A percentile compares a stretch with the other conserved stretches of the same genome.
These are phyloP conservation scores for Malurus melanocephalus DNA, from an alignment of 2,113 vertebrate genomes.

Conservation along the genomic window DNA sequence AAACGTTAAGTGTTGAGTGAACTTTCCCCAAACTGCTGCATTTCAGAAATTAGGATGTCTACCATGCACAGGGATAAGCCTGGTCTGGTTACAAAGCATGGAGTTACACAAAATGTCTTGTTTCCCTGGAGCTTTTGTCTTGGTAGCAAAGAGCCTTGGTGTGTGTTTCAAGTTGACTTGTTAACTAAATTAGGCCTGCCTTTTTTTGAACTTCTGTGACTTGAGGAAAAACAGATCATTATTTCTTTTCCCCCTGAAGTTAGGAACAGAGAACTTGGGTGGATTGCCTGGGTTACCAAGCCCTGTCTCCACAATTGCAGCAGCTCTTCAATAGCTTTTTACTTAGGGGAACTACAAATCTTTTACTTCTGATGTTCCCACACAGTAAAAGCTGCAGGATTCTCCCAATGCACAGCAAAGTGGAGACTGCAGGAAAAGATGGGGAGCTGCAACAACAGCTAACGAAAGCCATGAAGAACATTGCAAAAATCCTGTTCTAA, in stretches of 20 bases:
- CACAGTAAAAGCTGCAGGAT: background rate
- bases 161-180: background rate
- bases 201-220: background rate
- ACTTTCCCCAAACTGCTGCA: background rate
- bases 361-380: background rate
- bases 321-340: constrained; percentile 18
- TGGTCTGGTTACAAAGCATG: background rate
- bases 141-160: background rate
- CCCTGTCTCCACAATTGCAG: background rate
- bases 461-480: background rate
- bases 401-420: background rate
- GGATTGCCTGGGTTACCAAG: constrained; percentile 6
- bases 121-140: constrained; percentile 6
- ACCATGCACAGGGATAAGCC: background rate
- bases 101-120: background rate
- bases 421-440: background rate
- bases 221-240: background rate
- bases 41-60: background rate
- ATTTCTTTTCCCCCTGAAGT: background rate
- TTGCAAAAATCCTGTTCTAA: background rate
- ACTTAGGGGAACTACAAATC: background rate
- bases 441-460: background rate
- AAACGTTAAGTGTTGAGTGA: background rate
- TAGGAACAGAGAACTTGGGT: background rate
- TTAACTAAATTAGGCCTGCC: background rate